Base-by-base conservation (phyloP, 2,888 invertebrate genomes). In the Tigriopus californicus region DNA sequence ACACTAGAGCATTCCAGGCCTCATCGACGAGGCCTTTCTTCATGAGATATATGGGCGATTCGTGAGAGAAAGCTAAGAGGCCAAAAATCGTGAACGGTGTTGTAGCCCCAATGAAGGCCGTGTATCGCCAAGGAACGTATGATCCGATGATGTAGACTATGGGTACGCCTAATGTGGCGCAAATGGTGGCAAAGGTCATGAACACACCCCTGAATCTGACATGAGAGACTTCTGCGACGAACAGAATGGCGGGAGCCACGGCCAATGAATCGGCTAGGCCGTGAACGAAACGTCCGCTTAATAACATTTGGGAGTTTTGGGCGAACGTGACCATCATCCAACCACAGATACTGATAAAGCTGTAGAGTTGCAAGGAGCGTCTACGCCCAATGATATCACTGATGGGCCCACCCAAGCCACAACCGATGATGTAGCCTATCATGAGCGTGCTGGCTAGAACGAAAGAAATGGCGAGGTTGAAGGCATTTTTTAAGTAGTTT, bases 191-290 rank as follows among this genome's bases (percentile, higher is more conserved):
- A 13, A 22, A 49, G 22, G 15, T 49, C 49, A 49, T 49, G 20
- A 49, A 49, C 2, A 49, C 12, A 13, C 49, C 49, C 13, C 49
- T 15, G 11, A 22, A 22, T 15, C 22, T 49, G 49, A 22, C 22
- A 13, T 15, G 22, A 20, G 20, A 20, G 49, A 49, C 49, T 22
- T 49, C 49, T 11, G 49, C 6, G 20, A 49, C 49, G 22, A 20
- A 49, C 6, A 49, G 15, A 13, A 49, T 49, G 3, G 49, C 49
- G 15, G 49, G 49, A 2, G 49, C 15, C 13, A 49, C 49, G 5
- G 20, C 49, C 49, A 49, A 49, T 5, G 49, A 49, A 22, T 49
- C 49, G 22, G 49, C 49, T 5, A 49, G 49, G 20, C 49, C 49
- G 22, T 49, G 49, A 13, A 49, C 13, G 11, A 49, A 49, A 8